Evolutionary conservation across 2,113 vertebrate genomes (phyloP), one percentile per base, ranked within the genome.

Genomic region (Hiodon tergisus): DNA sequence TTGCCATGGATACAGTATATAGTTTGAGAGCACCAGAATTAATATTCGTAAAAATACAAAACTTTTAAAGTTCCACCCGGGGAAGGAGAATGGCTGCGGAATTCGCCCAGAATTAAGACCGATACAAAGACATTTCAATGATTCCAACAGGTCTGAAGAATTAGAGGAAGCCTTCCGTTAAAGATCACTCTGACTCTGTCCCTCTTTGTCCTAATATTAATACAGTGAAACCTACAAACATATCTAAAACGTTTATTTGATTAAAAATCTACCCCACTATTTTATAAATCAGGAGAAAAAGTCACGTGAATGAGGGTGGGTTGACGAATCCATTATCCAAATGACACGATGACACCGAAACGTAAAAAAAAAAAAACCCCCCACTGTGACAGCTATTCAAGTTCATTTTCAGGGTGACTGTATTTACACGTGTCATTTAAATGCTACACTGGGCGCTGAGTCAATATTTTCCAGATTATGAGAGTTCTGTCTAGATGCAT

Each of bases 11-110:
- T 66, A 71, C 62, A 72, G 76, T 72, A 62, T 72, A 67, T 58
- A 61, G 61, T 62, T 80, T 62, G 51, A 78, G 76, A 85, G 84
- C 84, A 84, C 84, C 84, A 79, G 62, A 75, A 74, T 59, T 81
- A 77, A 77, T 72, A 31, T 77, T 78, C 57, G 13, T 60, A 75
- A 69, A 69, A 70, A 50, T 68, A 73, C 46, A 75, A 78, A 82
- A 78, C 80, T 65, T 59, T 58, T 31, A 75, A 75, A 71, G 14
- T 55, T 8, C 75, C 58, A 72, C 69, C 48, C 31, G 16, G 62
- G 50, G 52, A 6, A 69, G 60, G 67, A 51, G 59, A 6, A 52
- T 46, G 47, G n/a, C 3, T 72, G 53, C 73, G 72, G 2, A 58
- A 47, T 8, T 59, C 4, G 68, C 31, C 11, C n/a, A 58, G 47